phyloP scores from a whole-genome alignment of 2,888 invertebrate species.

The Gymnosoma rotundatum region DNA sequence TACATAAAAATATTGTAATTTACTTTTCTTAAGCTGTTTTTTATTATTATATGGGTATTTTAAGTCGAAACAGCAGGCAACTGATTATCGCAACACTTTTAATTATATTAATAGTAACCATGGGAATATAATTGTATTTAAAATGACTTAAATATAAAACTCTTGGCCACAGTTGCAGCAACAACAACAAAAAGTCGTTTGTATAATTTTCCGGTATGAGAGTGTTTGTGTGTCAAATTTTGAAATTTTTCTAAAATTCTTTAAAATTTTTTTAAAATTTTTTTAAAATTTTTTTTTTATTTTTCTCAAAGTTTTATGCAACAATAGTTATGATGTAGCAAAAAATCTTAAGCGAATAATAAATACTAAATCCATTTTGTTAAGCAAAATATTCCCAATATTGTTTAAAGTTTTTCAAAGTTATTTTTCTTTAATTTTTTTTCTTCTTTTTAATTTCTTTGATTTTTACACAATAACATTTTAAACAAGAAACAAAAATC shows the following conservation, averaged over 20 bases:
- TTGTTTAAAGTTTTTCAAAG: slow-evolving; percentile 50
- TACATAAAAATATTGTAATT: too few species aligned
- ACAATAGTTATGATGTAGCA: slow-evolving; percentile 33
- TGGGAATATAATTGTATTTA: slow-evolving; percentile 28
- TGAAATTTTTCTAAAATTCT: slow-evolving; percentile 2
- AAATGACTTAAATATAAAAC: slow-evolving; percentile 18
- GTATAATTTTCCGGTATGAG: not conserved
- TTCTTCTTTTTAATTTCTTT: slow-evolving; percentile 41
- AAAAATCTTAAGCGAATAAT: slow-evolving; percentile 42
- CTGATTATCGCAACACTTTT: slow-evolving; percentile 22
- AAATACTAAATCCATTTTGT: slow-evolving; percentile 6
- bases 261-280: slow-evolving; percentile 24
- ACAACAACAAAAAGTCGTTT: not conserved
- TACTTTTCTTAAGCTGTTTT: too few species aligned
- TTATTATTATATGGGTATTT: not conserved
- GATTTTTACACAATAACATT: slow-evolving; percentile 60
- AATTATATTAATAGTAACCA: slow-evolving; percentile 27
- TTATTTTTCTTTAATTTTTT: not conserved
- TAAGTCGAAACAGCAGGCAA: not conserved
- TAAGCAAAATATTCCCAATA: slow-evolving; percentile 67
- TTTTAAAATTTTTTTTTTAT: slow-evolving; percentile 27
- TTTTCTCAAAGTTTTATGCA: slow-evolving; percentile 43
- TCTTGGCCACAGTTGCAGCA: slow-evolving; percentile 3
- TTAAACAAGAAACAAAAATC: slow-evolving; percentile 14
- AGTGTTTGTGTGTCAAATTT: not conserved